These are phyloP conservation scores for Cephalopterus ornatus DNA, from an alignment of 2,113 vertebrate genomes.

Conservation along the genomic window DNA sequence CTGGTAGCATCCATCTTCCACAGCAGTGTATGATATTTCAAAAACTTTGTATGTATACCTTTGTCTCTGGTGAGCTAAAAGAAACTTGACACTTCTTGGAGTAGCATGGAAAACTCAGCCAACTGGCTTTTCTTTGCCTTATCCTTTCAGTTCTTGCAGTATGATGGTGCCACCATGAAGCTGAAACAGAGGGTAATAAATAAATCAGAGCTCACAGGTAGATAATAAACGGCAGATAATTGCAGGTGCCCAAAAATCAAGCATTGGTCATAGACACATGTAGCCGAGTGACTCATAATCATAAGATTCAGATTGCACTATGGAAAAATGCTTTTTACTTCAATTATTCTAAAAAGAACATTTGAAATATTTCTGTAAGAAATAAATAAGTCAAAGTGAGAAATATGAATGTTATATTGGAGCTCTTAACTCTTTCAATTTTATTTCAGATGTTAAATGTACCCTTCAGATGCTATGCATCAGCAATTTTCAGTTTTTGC, in stretches of 20 bases:
- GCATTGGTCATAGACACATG: rapidly evolving
- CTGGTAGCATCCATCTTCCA: background rate
- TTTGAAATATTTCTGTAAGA: background rate
- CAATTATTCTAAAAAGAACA: background rate
- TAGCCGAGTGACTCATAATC: background rate
- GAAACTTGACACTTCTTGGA: background rate
- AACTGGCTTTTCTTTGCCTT: background rate
- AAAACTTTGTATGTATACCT: background rate
- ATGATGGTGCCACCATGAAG: background rate
- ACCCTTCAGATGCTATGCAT: background rate
- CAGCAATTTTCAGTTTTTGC: background rate
- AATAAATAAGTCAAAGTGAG: background rate
- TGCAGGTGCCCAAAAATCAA: background rate
- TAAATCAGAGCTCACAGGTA: background rate
- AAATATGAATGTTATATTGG: background rate
- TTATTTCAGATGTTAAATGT: background rate
- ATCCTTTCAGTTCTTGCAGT: background rate
- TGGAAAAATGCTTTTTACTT: background rate
- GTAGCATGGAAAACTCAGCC: background rate
- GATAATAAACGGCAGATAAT: background rate
- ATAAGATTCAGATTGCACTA: background rate
- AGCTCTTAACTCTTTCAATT: background rate
- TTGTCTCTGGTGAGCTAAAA: background rate
- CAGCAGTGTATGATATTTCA: background rate
- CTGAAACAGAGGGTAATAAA: background rate